These are phyloP conservation scores for Craterocephalus amniculus DNA, from an alignment of 2,797 vertebrate species.

Conservation along the genomic window DNA sequence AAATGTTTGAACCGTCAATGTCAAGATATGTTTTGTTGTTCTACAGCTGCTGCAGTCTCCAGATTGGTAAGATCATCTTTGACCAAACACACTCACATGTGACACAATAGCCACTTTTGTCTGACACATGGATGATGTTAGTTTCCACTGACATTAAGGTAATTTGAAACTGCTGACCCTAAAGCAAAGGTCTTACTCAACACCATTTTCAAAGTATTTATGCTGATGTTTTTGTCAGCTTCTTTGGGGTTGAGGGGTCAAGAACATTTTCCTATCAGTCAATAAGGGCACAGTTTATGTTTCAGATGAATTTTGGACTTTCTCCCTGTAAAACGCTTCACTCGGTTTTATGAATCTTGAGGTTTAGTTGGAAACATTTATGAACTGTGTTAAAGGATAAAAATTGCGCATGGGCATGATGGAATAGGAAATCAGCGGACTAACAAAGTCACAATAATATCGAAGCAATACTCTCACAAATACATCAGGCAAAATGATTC, in stretches of 20 bases:
- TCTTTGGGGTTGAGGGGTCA: too few relatives aligned
- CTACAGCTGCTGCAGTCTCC: constrained; percentile 10
- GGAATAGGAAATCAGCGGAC: neutral
- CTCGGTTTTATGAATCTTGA: neutral
- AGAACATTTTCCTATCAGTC: too few relatives aligned
- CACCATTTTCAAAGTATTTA: neutral
- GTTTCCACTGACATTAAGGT: constrained; percentile 13
- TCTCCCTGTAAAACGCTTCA: neutral
- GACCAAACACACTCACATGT: constrained; percentile 1
- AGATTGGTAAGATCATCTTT: neutral
- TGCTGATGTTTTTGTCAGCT: neutral
- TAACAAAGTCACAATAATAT: constrained; percentile 16
- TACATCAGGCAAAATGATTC: neutral
- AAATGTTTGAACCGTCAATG: constrained; percentile 16
- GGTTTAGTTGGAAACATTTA: neutral
- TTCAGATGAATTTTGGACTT: neutral
- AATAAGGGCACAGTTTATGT: too few relatives aligned
- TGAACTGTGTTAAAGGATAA: neutral
- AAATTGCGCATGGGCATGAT: neutral
- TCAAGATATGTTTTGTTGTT: constrained; percentile 6
- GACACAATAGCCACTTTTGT: constrained; percentile 13
- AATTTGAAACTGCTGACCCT: constrained; percentile 17
- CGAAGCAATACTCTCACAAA: neutral
- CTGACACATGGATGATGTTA: neutral
- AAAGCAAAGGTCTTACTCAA: neutral